phyloP scores from a whole-genome alignment of 2,888 invertebrate species.

The Cistogaster globosa region DNA sequence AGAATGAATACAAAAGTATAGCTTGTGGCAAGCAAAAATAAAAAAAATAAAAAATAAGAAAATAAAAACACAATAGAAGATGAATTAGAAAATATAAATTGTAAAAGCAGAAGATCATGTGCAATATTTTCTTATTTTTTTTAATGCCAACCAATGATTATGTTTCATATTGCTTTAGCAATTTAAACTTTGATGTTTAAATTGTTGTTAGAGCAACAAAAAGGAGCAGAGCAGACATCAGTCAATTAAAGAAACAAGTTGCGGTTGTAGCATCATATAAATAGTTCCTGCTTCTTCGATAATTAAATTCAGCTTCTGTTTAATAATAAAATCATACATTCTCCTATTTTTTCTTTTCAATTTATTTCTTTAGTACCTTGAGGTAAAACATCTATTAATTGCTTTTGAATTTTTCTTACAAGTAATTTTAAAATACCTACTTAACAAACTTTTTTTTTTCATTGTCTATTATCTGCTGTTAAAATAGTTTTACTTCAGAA shows the following conservation, averaged over 20 bases:
- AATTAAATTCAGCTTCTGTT: conserved; percentile 60
- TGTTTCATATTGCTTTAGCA: conserved; percentile 33
- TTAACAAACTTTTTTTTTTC: neutral
- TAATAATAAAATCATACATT: conserved; percentile 63
- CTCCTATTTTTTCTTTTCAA: conserved; percentile 13
- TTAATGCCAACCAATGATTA: conserved; percentile 55
- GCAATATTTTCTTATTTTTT: neutral
- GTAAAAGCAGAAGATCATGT: neutral
- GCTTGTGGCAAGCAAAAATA: conserved; percentile 17
- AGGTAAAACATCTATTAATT: conserved; percentile 50
- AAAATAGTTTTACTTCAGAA: neutral
- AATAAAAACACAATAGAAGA: neutral
- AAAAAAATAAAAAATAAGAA: neutral
- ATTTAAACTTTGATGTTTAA: conserved; percentile 22
- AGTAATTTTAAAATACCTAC: neutral
- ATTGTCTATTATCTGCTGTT: conserved; percentile 1
- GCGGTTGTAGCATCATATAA: conserved; percentile 2
- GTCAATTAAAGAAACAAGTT: neutral
- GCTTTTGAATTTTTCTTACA: conserved; percentile 5
- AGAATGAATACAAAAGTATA: conserved; percentile 13
- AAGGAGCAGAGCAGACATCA: neutral
- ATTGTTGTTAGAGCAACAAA: conserved; percentile 21
- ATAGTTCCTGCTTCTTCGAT: conserved; percentile 17
- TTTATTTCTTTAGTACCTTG: conserved; percentile 36
- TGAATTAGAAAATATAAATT: neutral